phyloP scores from a whole-genome alignment of 1,140 invertebrate genomes.

The Macrostomum lignano region DNA sequence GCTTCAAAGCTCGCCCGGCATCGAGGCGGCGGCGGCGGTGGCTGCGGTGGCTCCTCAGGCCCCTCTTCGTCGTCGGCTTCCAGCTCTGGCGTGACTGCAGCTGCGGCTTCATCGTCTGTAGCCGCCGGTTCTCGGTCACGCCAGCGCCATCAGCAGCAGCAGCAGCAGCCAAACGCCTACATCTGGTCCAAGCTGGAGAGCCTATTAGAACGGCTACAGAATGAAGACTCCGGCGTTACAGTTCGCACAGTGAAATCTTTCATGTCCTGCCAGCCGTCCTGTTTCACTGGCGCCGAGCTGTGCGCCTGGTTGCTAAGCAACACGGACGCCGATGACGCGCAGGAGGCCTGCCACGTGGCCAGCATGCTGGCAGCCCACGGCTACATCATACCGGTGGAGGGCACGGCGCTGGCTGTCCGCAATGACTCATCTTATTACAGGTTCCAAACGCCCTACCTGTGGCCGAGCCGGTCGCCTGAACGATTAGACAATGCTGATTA shows the following conservation, averaged over 20 bases:
- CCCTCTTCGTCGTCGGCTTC: too few species aligned
- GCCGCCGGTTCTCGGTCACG: too few species aligned
- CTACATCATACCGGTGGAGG: slow-evolving; percentile 94
- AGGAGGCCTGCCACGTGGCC: slow-evolving; percentile 69
- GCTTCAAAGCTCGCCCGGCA: too few species aligned
- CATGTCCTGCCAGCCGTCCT: slow-evolving; percentile 89
- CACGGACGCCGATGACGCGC: slow-evolving; percentile 56
- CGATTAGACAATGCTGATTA: slow-evolving; percentile 98
- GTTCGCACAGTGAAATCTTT: slow-evolving; percentile 92
- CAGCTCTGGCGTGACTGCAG: too few species aligned
- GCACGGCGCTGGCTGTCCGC: slow-evolving; percentile 80
- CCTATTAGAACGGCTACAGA: slow-evolving; percentile 81
- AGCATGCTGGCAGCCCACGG: slow-evolving; percentile 86
- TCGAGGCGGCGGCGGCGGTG: too few species aligned
- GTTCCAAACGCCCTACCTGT: slow-evolving; percentile 91
- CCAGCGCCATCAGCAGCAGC: too few species aligned
- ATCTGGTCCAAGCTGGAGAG: slow-evolving; percentile 53
- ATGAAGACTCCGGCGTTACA: slow-evolving; percentile 63
- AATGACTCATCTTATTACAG: slow-evolving; percentile 85
- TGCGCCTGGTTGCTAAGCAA: slow-evolving; percentile 74
- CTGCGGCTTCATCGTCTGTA: too few species aligned
- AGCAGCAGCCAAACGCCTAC: too few species aligned
- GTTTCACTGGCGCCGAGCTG: slow-evolving; percentile 60
- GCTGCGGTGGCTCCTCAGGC: too few species aligned
- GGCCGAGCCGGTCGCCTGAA: slow-evolving; percentile 80